phyloP scores from a whole-genome alignment of 1,140 invertebrate genomes.

The Megathymus violae region DNA sequence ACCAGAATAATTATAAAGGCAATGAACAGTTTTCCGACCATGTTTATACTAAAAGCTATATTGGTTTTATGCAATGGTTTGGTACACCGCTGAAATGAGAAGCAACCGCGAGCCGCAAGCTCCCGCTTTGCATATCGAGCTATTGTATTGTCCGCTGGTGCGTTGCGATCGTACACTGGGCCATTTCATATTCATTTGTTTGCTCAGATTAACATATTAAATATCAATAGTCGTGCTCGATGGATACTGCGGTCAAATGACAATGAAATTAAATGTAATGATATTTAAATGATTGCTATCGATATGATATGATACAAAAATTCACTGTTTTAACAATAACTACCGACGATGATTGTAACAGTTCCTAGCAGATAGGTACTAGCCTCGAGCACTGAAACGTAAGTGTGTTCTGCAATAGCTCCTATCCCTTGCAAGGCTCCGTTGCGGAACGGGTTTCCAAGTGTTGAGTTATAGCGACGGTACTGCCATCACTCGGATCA shows the following conservation, averaged over 20 bases:
- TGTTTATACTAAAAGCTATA: slow-evolving; percentile 61
- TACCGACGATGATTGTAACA: too few relatives aligned
- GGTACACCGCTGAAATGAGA: slow-evolving; percentile 59
- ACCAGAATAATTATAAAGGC: slow-evolving; percentile 51
- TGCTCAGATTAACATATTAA: slow-evolving; percentile 26
- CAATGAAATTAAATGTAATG: slow-evolving; percentile 5
- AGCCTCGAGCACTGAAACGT: too few relatives aligned
- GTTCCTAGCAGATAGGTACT: too few relatives aligned
- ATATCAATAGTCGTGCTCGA: slow-evolving; percentile 10
- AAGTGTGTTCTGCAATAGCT: too few relatives aligned
- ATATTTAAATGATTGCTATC: not conserved
- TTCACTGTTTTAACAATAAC: too few relatives aligned
- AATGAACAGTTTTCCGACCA: slow-evolving; percentile 47
- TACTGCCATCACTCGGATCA: too few relatives aligned
- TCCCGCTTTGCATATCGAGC: slow-evolving; percentile 57
- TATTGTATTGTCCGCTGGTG: slow-evolving; percentile 62
- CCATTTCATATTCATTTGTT: slow-evolving; percentile 44
- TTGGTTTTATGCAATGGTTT: slow-evolving; percentile 62
- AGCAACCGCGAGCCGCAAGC: slow-evolving; percentile 35
- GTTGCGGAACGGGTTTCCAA: too few relatives aligned
- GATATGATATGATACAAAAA: too few relatives aligned
- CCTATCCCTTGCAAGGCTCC: too few relatives aligned
- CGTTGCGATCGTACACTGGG: slow-evolving; percentile 38
- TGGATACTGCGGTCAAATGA: slow-evolving; percentile 1
- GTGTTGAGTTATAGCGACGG: too few relatives aligned